Conservation (phyloP, 2,797 vertebrate genomes). For the Kryptopterus vitreolus region DNA sequence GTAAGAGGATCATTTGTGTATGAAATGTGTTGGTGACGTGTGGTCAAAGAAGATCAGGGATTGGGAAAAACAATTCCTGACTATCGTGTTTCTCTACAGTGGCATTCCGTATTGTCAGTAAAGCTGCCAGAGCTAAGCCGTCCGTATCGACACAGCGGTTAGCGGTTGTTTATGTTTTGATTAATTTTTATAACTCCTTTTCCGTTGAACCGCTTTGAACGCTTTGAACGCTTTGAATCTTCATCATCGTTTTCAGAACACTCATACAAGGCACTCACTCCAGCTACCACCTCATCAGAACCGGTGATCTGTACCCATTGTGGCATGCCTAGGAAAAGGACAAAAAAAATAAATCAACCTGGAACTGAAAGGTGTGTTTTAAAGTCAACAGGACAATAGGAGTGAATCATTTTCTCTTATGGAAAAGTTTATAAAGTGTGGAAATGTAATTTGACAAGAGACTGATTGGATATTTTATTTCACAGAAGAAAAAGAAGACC, state of each 20-base stretch:
- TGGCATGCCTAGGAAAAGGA: background rate
- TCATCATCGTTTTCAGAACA: too few species aligned
- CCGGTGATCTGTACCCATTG: conserved; percentile 10
- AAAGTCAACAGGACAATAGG: background rate
- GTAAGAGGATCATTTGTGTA: conserved; percentile 19
- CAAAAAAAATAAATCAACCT: background rate
- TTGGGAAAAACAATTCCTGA: too few species aligned
- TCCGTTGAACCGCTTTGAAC: too few species aligned
- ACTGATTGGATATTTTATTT: background rate
- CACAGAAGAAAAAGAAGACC: background rate
- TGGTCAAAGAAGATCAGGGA: too few species aligned
- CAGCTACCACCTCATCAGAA: conserved; percentile 46
- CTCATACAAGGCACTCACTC: conserved; percentile 44
- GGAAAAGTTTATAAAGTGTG: background rate
- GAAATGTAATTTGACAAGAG: background rate
- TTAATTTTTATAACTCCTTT: too few species aligned
- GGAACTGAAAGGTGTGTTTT: background rate
- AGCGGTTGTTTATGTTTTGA: too few species aligned
- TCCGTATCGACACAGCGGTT: too few species aligned
- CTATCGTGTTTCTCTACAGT: too few species aligned
- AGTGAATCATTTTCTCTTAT: background rate
- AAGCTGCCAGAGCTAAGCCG: too few species aligned
- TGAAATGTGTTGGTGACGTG: background rate
- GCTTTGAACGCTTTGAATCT: too few species aligned
- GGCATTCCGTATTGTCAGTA: too few species aligned